Evolutionary conservation across 2,113 vertebrate genomes (phyloP), one percentile per base, ranked within the genome.

Genomic region (Opisthocomus hoazin): DNA sequence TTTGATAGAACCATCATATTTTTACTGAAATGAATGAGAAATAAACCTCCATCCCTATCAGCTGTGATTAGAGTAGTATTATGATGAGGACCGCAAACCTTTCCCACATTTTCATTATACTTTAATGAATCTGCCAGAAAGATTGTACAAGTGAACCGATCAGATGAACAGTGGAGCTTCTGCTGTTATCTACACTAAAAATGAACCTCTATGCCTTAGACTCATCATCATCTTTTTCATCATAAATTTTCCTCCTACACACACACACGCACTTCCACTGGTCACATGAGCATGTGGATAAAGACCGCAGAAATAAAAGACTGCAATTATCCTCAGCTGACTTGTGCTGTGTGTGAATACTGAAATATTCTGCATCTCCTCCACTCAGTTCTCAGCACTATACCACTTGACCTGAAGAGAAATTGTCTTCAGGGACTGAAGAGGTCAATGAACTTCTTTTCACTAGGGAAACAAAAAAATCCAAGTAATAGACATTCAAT

Each of bases 121-220:
- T 81, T 95, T 89, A 96, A 90, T 84, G 92, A 97, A 90, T 60
- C 84, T 92, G 81, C 58, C 84, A 86, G 79, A 91, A 91, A 95
- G 76, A 91, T 56, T 89, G 63, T 53, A 95, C 46, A 60, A 93
- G 82, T 56, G 43, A 85, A 87, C 87, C 68, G 73, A 94, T 89
- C 91, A 83, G 89, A 76, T 41, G 39, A 93, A 90, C 32, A 95
- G 57, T 6, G 10, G 63, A 87, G 64, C 51, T 93, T 87, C 70
- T 0, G 0, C 60, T 90, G 51, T 60, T 80, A 85, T 50, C 91
- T 85, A 83, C 79, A 45, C 58, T 85, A 85, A 90, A 91, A 90
- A 94, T 83, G 19, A 89, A 90, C 30, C 86, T 51, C n/a, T 37
- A 6, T 46, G 76, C 51, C 64, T 87, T 46, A 89, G 32, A 91